Conservation (phyloP, 2,888 invertebrate species). For the Odiellus spinosus region DNA sequence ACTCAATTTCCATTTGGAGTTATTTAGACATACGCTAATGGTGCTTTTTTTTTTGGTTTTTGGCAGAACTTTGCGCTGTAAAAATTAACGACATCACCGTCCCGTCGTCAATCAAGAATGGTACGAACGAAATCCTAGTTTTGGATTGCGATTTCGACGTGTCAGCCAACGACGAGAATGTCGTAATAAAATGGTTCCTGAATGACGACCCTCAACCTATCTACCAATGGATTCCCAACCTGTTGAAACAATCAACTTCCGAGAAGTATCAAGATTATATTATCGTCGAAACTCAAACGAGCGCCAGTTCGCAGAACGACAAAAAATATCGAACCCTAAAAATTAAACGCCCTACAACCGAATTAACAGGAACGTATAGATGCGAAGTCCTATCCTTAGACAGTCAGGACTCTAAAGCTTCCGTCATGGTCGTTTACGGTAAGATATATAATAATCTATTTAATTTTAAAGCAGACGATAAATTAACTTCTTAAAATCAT, state of each 20-base stretch:
- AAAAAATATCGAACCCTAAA: constrained; percentile 20
- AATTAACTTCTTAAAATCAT: no score
- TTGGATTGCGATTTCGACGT: constrained; percentile 22
- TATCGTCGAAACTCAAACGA: constrained; percentile 18
- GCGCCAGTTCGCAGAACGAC: constrained; percentile 13
- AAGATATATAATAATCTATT: no score
- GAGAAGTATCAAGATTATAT: constrained; percentile 12
- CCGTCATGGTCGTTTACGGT: constrained; percentile 22
- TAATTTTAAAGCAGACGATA: no score
- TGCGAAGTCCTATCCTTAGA: constrained; percentile 20
- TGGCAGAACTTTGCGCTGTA: no score
- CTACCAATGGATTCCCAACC: constrained; percentile 23
- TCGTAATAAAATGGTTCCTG: constrained; percentile 23
- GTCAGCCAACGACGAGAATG: constrained; percentile 12
- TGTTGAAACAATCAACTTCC: constrained; percentile 13
- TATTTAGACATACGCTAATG: no score
- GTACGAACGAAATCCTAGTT: constrained; percentile 20
- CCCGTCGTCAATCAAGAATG: constrained; percentile 19
- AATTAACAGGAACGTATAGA: constrained; percentile 21
- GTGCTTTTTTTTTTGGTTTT: no score
- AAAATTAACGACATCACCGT: constrained; percentile 7
- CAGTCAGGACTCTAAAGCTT: constrained; percentile 18
- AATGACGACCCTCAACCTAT: constrained; percentile 22
- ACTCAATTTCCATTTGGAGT: no score
- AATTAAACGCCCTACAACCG: constrained; percentile 20